Conservation (phyloP, 2,888 invertebrate species). For the Eubasilissa splendida region DNA sequence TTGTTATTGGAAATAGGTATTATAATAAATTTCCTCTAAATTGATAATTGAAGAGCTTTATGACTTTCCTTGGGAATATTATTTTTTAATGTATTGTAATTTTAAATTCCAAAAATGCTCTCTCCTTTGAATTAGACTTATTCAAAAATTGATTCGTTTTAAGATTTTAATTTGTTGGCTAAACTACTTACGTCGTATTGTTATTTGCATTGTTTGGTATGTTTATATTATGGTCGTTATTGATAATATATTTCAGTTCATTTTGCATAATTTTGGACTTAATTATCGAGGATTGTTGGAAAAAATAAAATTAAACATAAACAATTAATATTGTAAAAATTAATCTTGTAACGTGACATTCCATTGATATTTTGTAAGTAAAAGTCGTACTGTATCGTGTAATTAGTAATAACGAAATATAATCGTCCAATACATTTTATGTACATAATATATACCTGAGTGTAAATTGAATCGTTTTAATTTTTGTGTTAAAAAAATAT, state of each 20-base stretch:
- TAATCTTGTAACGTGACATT: constrained; percentile 29
- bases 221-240: constrained; percentile 39
- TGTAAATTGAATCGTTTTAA: neutral
- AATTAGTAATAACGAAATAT: constrained; percentile 25
- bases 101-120: constrained; percentile 14
- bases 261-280: neutral
- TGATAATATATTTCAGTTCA: constrained; percentile 39
- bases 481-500: neutral
- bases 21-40: too few species aligned
- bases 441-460: constrained; percentile 13
- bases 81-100: constrained; percentile 19
- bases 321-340: neutral
- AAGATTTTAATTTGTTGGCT: constrained; percentile 46
- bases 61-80: neutral
- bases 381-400: constrained; percentile 21
- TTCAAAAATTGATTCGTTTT: constrained; percentile 30
- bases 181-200: constrained; percentile 46
- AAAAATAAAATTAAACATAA: constrained; percentile 1
- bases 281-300: too few species aligned
- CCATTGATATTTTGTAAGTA: constrained; percentile 38
- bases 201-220: constrained; percentile 46
- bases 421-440: constrained; percentile 37
- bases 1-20: too few species aligned
- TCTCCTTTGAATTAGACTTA: constrained; percentile 12
- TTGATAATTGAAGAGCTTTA: too few species aligned